Percentiles rank a stretch among this genome's conserved stretches.
These are phyloP conservation scores for Plecturocebus donacophilus DNA, from an alignment of 2,113 vertebrate genomes.

Conservation along the genomic window DNA sequence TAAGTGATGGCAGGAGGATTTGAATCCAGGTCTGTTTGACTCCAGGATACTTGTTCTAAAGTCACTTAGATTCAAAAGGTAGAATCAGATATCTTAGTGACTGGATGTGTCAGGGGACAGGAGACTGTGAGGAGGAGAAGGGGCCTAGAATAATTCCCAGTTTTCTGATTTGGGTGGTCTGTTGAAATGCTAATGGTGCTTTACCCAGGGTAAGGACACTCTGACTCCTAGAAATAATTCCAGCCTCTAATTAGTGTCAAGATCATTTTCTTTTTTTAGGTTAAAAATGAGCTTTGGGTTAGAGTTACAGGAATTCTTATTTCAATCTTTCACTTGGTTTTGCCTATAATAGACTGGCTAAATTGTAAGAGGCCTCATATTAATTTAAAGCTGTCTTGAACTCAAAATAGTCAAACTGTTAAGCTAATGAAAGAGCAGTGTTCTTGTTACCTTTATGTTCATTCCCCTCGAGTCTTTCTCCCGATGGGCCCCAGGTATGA, in stretches of 20 bases:
- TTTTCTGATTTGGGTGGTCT: constrained; percentile 4
- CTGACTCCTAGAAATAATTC: background rate
- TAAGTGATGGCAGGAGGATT: background rate
- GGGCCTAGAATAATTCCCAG: background rate
- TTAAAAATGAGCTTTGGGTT: constrained; percentile 22
- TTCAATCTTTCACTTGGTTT: constrained; percentile 53
- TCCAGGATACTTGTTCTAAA: background rate
- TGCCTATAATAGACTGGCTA: constrained; percentile 23
- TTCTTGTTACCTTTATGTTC: background rate
- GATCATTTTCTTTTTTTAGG: constrained; percentile 19
- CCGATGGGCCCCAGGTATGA: constrained; percentile 19
- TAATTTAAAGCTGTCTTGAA: constrained; percentile 58
- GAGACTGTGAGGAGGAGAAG: background rate
- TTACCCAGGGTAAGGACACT: background rate
- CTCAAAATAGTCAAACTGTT: background rate
- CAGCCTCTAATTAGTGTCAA: constrained; percentile 55
- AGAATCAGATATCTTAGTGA: background rate
- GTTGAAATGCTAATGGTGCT: background rate
- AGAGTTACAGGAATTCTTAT: constrained; percentile 44
- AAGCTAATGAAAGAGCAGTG: constrained; percentile 32
- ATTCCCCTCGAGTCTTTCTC: background rate
- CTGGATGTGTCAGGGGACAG: too few species aligned
- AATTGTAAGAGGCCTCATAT: constrained; percentile 21
- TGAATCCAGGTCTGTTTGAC: background rate
- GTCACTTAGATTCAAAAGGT: background rate